These are phyloP conservation scores for Gobio occitaniae DNA, from an alignment of 2,797 vertebrate species.

Conservation along the genomic window DNA sequence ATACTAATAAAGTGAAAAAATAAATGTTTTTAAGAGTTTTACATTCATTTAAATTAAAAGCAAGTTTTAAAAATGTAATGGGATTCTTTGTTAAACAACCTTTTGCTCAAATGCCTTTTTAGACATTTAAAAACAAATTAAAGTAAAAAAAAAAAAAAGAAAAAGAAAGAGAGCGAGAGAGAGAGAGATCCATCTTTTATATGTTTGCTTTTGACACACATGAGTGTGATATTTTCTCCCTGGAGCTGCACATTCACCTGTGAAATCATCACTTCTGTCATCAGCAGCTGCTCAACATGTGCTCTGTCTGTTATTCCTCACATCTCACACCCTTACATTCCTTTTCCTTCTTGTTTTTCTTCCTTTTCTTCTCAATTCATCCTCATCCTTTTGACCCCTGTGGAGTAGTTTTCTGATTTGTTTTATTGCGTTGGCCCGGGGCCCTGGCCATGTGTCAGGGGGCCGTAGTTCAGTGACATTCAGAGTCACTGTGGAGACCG, in stretches of 20 bases:
- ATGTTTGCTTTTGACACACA: neutral
- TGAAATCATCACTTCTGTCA: slow-evolving; percentile 62
- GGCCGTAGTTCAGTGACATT: slow-evolving; percentile 16
- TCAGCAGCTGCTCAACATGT: slow-evolving; percentile 61
- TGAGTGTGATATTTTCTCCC: slow-evolving; percentile 26
- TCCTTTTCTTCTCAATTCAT: slow-evolving; percentile 30
- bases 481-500: slow-evolving; percentile 37
- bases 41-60: neutral
- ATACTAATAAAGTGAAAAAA: neutral
- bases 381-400: slow-evolving; percentile 23
- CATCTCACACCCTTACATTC: slow-evolving; percentile 1
- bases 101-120: neutral
- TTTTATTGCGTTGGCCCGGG: slow-evolving; percentile 33
- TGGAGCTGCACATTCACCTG: slow-evolving; percentile 55
- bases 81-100: neutral
- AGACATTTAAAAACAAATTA: neutral
- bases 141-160: too few species aligned
- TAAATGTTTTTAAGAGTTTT: neutral
- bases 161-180: neutral
- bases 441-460: slow-evolving; percentile 24
- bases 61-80: neutral
- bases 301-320: slow-evolving; percentile 22
- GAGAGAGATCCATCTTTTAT: neutral
- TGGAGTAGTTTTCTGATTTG: slow-evolving; percentile 1
- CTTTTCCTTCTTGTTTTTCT: slow-evolving; percentile 28